Evolutionary conservation across 2,888 invertebrate genomes (phyloP).

Genomic region (Stenotaenia linearis): DNA sequence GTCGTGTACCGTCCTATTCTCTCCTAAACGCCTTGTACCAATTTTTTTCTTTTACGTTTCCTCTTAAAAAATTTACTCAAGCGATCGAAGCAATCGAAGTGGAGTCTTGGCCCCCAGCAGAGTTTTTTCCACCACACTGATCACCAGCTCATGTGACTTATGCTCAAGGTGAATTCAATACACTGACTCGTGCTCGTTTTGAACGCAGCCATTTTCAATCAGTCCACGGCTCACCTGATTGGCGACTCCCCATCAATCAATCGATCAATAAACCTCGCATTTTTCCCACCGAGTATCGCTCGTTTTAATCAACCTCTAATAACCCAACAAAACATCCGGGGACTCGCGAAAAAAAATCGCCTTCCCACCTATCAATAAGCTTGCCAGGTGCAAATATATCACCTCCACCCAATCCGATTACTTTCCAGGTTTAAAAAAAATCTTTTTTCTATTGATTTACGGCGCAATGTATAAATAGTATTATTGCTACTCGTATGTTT

Average conservation of each 20-base stretch:
- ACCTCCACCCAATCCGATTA: neutral
- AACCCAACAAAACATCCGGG: neutral
- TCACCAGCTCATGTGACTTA: constrained; percentile 9
- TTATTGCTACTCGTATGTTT: neutral
- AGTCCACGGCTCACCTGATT: neutral
- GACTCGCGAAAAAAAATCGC: neutral
- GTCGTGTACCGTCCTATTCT: neutral
- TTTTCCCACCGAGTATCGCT: neutral
- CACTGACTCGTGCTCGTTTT: neutral
- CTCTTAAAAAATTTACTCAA: neutral
- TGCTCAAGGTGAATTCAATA: constrained; percentile 9
- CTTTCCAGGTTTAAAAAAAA: neutral
- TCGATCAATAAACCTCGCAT: neutral
- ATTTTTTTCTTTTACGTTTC: neutral
- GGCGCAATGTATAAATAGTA: neutral
- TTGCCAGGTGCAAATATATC: neutral
- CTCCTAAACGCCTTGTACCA: neutral
- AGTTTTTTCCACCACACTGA: constrained; percentile 4
- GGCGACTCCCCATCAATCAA: neutral
- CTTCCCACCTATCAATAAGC: neutral
- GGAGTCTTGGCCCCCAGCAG: constrained; percentile 9
- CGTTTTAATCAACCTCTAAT: neutral
- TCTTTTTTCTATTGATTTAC: neutral
- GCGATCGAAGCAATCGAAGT: constrained; percentile 9
- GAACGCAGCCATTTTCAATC: neutral